Evolutionary conservation across 2,113 vertebrate species (phyloP).

Genomic region (Gorsachius goisagi): DNA sequence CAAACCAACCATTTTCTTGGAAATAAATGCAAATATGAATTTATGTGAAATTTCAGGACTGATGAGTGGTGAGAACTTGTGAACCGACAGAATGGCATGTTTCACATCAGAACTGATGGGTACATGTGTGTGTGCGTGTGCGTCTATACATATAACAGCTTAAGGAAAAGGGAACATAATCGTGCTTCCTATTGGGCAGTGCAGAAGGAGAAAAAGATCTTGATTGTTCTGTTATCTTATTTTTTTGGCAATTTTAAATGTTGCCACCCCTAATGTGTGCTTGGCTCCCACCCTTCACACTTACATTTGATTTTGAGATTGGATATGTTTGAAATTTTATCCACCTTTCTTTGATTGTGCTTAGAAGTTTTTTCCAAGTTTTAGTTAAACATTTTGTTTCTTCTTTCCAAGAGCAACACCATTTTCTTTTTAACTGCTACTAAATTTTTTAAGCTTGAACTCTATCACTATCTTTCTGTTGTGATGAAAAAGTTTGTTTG

Average conservation of each 20-base stretch:
- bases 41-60: constrained; percentile 32
- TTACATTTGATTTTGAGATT: constrained; percentile 31
- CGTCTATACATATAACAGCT: background rate
- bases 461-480: background rate
- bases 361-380: constrained; percentile 26
- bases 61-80: constrained; percentile 20
- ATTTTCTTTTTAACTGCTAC: background rate
- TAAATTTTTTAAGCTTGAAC: background rate
- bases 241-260: background rate
- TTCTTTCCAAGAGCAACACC: background rate
- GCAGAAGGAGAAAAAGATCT: background rate
- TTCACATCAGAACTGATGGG: background rate
- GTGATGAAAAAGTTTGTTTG: background rate
- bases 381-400: background rate
- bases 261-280: background rate
- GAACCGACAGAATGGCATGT: background rate
- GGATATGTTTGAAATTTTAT: constrained; percentile 14
- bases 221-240: background rate
- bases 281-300: constrained; percentile 4
- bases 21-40: constrained; percentile 9
- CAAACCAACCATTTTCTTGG: background rate
- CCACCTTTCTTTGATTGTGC: background rate
- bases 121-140: background rate
- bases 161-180: background rate
- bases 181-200: background rate